Evolutionary conservation across 2,888 invertebrate genomes (phyloP).

Genomic region (Ochlodes sylvanus): DNA sequence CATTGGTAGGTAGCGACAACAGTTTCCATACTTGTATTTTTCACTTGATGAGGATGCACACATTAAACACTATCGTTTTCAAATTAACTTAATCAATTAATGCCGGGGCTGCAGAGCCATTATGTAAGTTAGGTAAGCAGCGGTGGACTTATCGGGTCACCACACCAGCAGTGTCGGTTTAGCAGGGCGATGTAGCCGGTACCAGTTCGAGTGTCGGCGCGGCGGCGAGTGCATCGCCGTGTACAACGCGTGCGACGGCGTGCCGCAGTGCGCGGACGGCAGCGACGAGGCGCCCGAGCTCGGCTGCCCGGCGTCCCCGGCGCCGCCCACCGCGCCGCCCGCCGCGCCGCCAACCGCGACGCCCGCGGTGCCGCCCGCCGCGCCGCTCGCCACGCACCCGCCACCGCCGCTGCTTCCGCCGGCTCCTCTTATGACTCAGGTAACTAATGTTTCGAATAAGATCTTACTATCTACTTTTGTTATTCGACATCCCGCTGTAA

Average conservation of each 20-base stretch:
- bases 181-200: conserved; percentile 88
- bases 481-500: no score
- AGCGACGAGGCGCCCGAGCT: conserved; percentile 96
- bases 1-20: no score
- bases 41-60: no score
- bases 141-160: no score
- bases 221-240: conserved; percentile 96
- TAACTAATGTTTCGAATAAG: conserved; percentile 14
- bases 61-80: no score
- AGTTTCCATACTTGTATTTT: no score
- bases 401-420: conserved; percentile 43
- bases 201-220: conserved; percentile 94
- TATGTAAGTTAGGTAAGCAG: no score
- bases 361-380: conserved; percentile 33
- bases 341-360: conserved; percentile 45
- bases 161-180: neutral
- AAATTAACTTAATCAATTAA: no score
- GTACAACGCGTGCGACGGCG: conserved; percentile 97
- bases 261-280: conserved; percentile 95
- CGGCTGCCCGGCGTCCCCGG: conserved; percentile 86
- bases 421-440: conserved; percentile 11
- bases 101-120: no score
- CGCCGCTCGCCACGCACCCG: conserved; percentile 37
- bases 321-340: conserved; percentile 62
- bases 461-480: no score